Conservation (phyloP, 1,140 invertebrate species). For the Limonius californicus region DNA sequence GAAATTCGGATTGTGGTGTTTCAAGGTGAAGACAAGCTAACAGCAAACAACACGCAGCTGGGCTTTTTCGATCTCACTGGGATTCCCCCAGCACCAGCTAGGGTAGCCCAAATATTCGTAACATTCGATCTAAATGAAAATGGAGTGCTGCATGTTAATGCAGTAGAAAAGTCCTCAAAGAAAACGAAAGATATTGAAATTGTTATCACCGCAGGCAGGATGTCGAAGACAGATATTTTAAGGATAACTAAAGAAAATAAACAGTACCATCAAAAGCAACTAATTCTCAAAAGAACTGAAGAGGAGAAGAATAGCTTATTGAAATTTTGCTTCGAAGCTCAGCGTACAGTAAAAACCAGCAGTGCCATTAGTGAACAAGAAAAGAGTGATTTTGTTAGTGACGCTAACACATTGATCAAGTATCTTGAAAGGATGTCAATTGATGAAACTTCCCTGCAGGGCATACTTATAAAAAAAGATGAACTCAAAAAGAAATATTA, state of each 20-base stretch:
- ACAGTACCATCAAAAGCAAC: neutral
- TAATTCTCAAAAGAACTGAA: neutral
- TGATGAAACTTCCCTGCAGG: too few species aligned
- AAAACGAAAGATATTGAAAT: neutral
- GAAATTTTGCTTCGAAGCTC: too few species aligned
- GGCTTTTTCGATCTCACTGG: neutral
- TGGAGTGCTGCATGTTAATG: neutral
- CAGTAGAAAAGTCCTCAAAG: neutral
- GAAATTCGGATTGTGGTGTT: neutral
- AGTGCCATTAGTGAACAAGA: too few species aligned
- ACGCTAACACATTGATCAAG: too few species aligned
- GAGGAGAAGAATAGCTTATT: neutral
- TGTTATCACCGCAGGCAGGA: neutral
- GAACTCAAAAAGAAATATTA: too few species aligned
- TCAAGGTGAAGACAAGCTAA: neutral
- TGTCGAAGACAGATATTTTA: neutral
- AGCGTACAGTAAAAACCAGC: too few species aligned
- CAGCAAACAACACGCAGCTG: neutral
- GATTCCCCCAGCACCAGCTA: neutral
- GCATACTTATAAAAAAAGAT: too few species aligned
- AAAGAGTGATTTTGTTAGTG: too few species aligned
- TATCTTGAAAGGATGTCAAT: too few species aligned
- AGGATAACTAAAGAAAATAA: neutral
- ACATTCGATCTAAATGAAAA: neutral
- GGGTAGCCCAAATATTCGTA: neutral